A percentile compares a stretch with the other conserved stretches of the same genome.
These are phyloP conservation scores for Physella acuta DNA, from an alignment of 1,140 invertebrate species.

Conservation along the genomic window DNA sequence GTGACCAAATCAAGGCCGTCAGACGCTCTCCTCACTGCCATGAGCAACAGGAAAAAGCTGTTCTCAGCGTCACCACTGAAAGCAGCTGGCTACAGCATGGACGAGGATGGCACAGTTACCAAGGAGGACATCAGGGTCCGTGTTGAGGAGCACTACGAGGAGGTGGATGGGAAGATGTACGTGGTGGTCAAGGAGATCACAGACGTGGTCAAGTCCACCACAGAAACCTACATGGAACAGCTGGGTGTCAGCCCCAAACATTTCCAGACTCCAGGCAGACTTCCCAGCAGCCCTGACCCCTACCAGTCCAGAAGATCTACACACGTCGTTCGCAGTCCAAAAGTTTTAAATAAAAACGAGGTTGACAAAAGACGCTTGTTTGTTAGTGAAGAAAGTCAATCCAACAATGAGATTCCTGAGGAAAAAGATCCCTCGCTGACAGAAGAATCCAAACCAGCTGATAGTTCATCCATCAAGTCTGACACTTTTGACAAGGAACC, in stretches of 20 bases:
- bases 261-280: conserved; percentile 32
- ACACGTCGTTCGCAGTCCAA: conserved; percentile 43
- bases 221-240: conserved; percentile 18
- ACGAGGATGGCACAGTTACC: conserved; percentile 4
- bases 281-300: conserved; percentile 42
- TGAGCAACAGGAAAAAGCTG: conserved; percentile 18
- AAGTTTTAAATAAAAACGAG: conserved; percentile 34
- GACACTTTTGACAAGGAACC: conserved; percentile 21
- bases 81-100: not conserved
- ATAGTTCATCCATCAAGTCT: not conserved
- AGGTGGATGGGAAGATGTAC: conserved; percentile 19
- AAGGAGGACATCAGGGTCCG: conserved; percentile 1
- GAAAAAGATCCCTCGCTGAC: not conserved
- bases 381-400: not conserved
- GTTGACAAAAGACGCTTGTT: conserved; percentile 1
- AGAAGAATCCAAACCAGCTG: not conserved
- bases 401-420: not conserved
- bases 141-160: conserved; percentile 16
- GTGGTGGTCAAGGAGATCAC: conserved; percentile 20
- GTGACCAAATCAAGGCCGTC: conserved; percentile 47
- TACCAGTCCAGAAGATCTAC: conserved; percentile 45
- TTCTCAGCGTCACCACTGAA: not conserved
- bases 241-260: conserved; percentile 5
- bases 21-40: conserved; percentile 38
- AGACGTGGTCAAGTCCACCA: conserved; percentile 11